Base-by-base conservation (phyloP, 2,113 vertebrate genomes). In the Melanocharis versteri region DNA sequence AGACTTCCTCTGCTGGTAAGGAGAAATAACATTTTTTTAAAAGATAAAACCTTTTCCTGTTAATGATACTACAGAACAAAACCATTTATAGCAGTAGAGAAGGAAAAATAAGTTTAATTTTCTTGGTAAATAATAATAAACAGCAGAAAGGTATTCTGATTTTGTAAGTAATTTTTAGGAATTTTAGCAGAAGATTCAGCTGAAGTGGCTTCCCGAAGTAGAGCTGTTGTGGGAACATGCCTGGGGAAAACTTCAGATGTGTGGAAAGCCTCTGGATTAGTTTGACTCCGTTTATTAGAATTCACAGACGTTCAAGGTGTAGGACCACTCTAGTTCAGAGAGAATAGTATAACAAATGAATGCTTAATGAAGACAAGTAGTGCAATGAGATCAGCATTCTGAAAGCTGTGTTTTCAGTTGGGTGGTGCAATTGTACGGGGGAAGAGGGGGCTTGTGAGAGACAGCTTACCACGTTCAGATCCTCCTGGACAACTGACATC, bases 331-430 rank as follows among this genome's bases (percentile, higher is more conserved):
- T 92, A 79, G 89, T 95, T 83, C 89, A 66, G 95, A 85, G 93
- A 77, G 90, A 91, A 93, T 64, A 94, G 96, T 97, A 40, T 97
- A 97, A 93, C 93, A 92, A 96, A 90, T 93, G 95, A 96, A 94
- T 83, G 81, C 95, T 95, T 97, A 87, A 83, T 86, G 90, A 94
- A 90, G 80, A 82, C 44, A 69, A 93, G 92, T 47, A 66, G 87
- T 26, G 83, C 86, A 80, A 45, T 83, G 90, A 97, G 96, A 93
- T 92, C 24, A 13, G 89, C 71, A 27, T 56, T 73, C 86, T 15
- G 28, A 94, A 94, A 80, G 81, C 87, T 31, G 81, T 70, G 57
- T 83, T 96, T 95, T 90, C 83, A 87, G 76, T 58, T 83, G 91
- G 60, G 78, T 92, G 68, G 80, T 80, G 83, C 48, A 8, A 0